These are phyloP conservation scores for Stichopus chloronotus DNA, from an alignment of 35 echinoderm and acorn worm genomes.

Conservation along the genomic window DNA sequence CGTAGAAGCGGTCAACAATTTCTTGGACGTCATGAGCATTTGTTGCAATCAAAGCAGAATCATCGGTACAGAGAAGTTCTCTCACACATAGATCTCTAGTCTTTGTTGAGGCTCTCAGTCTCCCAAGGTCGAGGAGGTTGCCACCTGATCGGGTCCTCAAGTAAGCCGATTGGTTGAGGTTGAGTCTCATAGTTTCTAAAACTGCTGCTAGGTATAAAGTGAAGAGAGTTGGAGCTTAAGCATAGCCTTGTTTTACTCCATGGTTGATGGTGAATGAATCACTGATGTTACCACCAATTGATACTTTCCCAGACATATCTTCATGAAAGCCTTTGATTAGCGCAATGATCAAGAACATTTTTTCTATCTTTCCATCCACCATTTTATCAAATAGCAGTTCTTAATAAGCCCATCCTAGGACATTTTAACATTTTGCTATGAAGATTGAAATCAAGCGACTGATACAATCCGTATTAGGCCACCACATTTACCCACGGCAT, in stretches of 20 bases:
- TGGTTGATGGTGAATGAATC: slow-evolving; percentile 42
- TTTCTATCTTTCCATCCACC: too few species aligned
- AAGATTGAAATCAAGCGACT: too few species aligned
- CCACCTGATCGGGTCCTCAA: slow-evolving; percentile 35
- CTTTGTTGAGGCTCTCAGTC: slow-evolving; percentile 28
- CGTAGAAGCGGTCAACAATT: too few species aligned
- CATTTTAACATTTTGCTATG: too few species aligned
- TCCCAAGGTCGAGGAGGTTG: slow-evolving; percentile 34
- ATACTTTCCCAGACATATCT: slow-evolving; percentile 19
- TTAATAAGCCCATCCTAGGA: too few species aligned
- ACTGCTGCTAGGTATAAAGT: slow-evolving; percentile 47
- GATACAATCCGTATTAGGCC: too few species aligned
- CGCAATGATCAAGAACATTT: too few species aligned
- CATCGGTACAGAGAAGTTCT: background rate
- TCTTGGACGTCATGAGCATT: background rate
- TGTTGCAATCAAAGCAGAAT: slow-evolving; percentile 19
- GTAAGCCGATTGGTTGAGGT: background rate
- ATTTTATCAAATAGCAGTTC: too few species aligned
- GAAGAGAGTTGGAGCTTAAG: slow-evolving; percentile 33
- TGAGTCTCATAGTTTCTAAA: slow-evolving; percentile 20
- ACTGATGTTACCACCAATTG: slow-evolving; percentile 12
- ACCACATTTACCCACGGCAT: too few species aligned
- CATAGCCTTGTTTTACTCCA: slow-evolving; percentile 54
- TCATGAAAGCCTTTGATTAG: slow-evolving; percentile 49
- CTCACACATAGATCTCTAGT: background rate